These are phyloP conservation scores for Magallana nippona DNA, from an alignment of 2,888 invertebrate species.

Conservation along the genomic window DNA sequence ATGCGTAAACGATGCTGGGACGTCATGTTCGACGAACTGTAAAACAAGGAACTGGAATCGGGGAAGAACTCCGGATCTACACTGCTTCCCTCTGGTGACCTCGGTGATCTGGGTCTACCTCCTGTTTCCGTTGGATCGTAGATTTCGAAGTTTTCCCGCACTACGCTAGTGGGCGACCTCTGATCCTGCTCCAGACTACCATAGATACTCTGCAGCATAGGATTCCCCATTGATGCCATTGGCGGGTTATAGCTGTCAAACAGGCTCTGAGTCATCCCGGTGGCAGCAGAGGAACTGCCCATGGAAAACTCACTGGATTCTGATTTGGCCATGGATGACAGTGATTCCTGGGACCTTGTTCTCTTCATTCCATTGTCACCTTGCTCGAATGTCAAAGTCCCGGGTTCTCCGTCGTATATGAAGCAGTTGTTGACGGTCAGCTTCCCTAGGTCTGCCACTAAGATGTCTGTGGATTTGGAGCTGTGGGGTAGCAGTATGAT, in stretches of 20 bases:
- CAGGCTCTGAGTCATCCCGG: constrained; percentile 66
- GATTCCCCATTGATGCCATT: constrained; percentile 57
- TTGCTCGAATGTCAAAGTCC: constrained; percentile 64
- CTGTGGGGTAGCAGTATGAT: constrained; percentile 93
- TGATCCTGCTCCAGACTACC: constrained; percentile 74
- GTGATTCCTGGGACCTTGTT: constrained; percentile 31
- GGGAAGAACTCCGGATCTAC: constrained; percentile 46
- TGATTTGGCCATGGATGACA: constrained; percentile 44
- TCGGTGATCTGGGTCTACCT: constrained; percentile 41
- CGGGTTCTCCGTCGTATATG: constrained; percentile 74
- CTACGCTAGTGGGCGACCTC: constrained; percentile 57
- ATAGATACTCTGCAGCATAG: constrained; percentile 76
- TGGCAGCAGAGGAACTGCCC: constrained; percentile 29
- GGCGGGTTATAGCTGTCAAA: constrained; percentile 65
- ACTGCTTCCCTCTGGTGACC: constrained; percentile 51
- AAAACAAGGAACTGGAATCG: constrained; percentile 39
- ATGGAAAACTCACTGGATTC: constrained; percentile 41
- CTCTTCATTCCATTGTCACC: constrained; percentile 16
- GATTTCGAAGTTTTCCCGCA: constrained; percentile 47
- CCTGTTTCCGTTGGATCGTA: constrained; percentile 54
- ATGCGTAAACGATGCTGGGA: constrained; percentile 23
- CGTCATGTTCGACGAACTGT: constrained; percentile 3
- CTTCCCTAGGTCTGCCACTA: constrained; percentile 90
- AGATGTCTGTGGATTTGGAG: constrained; percentile 87
- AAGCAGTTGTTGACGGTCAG: constrained; percentile 90